Conservation (phyloP, 30 jellyfish, hydroid and myxozoan genomes). For the Aurelia coerulea region DNA sequence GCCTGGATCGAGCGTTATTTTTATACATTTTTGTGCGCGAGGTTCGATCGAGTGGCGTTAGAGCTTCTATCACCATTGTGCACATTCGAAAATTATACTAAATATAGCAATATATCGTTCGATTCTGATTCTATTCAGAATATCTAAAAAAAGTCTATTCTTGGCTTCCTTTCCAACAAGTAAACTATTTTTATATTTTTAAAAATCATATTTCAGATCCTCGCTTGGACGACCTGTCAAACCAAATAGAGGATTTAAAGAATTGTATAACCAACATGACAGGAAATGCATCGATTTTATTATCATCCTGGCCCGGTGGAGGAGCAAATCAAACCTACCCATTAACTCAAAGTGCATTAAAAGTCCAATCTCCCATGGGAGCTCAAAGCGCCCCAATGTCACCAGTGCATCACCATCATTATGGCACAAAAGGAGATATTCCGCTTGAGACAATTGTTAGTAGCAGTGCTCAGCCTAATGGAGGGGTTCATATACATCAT, state of each 20-base stretch:
- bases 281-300: conserved; percentile 4
- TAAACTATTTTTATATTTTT: neutral
- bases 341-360: conserved; percentile 14
- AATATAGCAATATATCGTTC: too few species aligned
- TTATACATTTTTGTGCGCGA: too few species aligned
- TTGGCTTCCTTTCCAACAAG: too few species aligned
- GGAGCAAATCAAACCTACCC: conserved; percentile 30
- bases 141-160: too few species aligned
- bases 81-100: too few species aligned
- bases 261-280: conserved; percentile 11
- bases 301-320: conserved; percentile 5
- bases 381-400: neutral
- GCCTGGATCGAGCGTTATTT: too few species aligned
- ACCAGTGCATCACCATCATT: conserved; percentile 45
- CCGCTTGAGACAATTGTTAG: conserved; percentile 12
- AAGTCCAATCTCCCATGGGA: neutral
- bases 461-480: conserved; percentile 8
- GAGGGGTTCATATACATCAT: conserved; percentile 37
- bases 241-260: conserved; percentile 29
- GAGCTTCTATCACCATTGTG: too few species aligned
- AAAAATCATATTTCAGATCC: conserved; percentile 3
- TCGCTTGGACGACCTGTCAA: conserved; percentile 7
- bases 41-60: too few species aligned
- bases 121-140: too few species aligned
- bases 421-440: conserved; percentile 11